Percentiles rank a stretch among this genome's conserved stretches.
Evolutionary conservation across 2,113 vertebrate species (phyloP).

Genomic region (Equus przewalskii): DNA sequence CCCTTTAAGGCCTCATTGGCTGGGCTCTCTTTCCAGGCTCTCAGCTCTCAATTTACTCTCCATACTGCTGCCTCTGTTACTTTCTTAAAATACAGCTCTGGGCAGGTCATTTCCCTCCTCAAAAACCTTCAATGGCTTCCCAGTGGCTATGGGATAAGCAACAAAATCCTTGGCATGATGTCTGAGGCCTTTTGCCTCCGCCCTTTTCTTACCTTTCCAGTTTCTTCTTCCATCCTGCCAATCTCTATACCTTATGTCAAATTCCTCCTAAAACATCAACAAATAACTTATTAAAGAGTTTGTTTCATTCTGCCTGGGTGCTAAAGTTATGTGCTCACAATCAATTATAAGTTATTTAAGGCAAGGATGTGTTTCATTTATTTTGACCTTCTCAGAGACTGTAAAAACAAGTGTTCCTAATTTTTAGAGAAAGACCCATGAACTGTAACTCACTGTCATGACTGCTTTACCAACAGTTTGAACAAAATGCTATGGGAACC

Average conservation of each 20-base stretch:
- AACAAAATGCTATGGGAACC: conserved; percentile 15
- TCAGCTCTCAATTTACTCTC: background rate
- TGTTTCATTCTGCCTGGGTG: conserved; percentile 40
- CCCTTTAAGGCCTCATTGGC: background rate
- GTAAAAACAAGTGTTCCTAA: background rate
- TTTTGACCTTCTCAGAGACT: conserved; percentile 8
- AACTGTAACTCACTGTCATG: conserved; percentile 11
- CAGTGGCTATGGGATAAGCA: background rate
- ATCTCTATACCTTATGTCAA: background rate
- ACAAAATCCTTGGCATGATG: background rate
- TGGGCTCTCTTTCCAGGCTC: background rate
- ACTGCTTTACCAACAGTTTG: background rate
- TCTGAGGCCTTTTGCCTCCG: background rate
- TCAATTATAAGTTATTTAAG: conserved; percentile 43
- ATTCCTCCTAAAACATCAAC: conserved; percentile 55
- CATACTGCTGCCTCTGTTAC: background rate
- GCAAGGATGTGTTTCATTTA: conserved; percentile 24
- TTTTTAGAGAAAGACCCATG: conserved; percentile 13
- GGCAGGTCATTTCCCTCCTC: background rate
- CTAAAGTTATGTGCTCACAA: background rate
- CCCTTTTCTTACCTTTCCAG: background rate
- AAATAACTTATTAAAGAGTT: background rate
- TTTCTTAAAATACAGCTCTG: conserved; percentile 49
- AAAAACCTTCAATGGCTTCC: background rate
- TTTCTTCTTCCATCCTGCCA: conserved; percentile 46